Conservation (phyloP, 2,113 vertebrate genomes). For the Oncorhynchus mykiss region DNA sequence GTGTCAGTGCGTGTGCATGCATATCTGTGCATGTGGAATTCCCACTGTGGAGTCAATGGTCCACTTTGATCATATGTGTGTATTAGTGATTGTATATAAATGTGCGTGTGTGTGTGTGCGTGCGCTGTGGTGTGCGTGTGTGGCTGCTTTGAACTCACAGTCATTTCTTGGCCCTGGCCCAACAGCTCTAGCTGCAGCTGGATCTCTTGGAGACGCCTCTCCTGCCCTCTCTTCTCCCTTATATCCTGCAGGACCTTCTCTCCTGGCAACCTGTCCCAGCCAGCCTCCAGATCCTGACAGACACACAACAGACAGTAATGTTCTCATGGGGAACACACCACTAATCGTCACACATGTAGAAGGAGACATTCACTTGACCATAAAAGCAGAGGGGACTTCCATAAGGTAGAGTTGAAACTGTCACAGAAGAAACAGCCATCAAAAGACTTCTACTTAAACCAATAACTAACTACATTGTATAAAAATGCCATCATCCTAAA, state of each 20-base stretch:
- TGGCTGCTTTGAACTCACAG: constrained; percentile 69
- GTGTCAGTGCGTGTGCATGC: background rate
- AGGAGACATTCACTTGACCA: background rate
- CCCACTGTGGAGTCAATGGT: background rate
- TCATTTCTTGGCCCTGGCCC: constrained; percentile 58
- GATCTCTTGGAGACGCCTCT: constrained; percentile 83
- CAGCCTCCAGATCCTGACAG: constrained; percentile 69
- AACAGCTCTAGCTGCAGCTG: constrained; percentile 83
- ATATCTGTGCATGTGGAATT: background rate
- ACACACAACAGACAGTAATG: constrained; percentile 37
- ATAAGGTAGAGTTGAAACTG: constrained; percentile 4
- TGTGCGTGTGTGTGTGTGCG: background rate
- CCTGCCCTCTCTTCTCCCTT: constrained; percentile 79
- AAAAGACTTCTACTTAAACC: constrained; percentile 9
- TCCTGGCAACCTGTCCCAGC: constrained; percentile 75
- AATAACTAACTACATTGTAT: background rate
- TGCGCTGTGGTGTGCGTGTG: background rate
- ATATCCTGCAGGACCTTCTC: constrained; percentile 81
- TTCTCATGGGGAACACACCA: constrained; percentile 54
- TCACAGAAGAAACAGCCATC: constrained; percentile 29
- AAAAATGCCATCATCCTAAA: background rate
- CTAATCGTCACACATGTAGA: constrained; percentile 26
- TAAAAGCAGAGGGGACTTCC: constrained; percentile 15
- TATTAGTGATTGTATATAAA: background rate
- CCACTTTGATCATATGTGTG: background rate